phyloP scores from a whole-genome alignment of 2,113 vertebrate genomes.

The Mirza zaza region DNA sequence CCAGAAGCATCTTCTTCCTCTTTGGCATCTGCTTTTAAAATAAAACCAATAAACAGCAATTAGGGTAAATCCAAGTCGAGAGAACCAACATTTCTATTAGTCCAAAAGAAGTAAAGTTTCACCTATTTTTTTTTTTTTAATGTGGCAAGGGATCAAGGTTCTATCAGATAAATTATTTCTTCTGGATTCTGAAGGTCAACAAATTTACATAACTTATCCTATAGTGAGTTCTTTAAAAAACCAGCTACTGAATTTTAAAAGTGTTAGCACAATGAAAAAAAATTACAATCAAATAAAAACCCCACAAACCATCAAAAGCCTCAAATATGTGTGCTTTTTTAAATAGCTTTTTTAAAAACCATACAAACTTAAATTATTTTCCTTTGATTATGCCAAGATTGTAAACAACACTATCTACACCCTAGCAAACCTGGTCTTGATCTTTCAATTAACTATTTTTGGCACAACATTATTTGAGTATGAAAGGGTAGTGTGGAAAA shows the following conservation, averaged over 20 bases:
- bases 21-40: conserved; percentile 75
- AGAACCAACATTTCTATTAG: conserved; percentile 50
- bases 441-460: not conserved
- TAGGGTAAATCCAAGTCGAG: conserved; percentile 43
- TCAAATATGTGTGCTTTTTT: conserved; percentile 19
- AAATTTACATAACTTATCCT: conserved; percentile 16
- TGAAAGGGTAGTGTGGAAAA: not conserved
- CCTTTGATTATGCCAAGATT: conserved; percentile 20
- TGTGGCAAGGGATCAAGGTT: not conserved
- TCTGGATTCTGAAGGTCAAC: not conserved
- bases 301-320: not conserved
- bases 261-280: conserved; percentile 8
- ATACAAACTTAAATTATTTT: conserved; percentile 4
- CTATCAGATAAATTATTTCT: conserved; percentile 46
- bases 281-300: not conserved
- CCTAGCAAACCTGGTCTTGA: not conserved
- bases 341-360: not conserved
- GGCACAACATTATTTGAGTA: not conserved
- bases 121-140: not conserved
- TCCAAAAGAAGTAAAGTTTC: conserved; percentile 14
- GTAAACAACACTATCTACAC: not conserved
- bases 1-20: conserved; percentile 82
- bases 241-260: conserved; percentile 44
- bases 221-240: conserved; percentile 50
- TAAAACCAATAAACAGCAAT: conserved; percentile 64